Percentiles rank a stretch among this genome's conserved stretches.
Evolutionary conservation across 2,113 vertebrate species (phyloP).

Genomic region (Galemys pyrenaicus): DNA sequence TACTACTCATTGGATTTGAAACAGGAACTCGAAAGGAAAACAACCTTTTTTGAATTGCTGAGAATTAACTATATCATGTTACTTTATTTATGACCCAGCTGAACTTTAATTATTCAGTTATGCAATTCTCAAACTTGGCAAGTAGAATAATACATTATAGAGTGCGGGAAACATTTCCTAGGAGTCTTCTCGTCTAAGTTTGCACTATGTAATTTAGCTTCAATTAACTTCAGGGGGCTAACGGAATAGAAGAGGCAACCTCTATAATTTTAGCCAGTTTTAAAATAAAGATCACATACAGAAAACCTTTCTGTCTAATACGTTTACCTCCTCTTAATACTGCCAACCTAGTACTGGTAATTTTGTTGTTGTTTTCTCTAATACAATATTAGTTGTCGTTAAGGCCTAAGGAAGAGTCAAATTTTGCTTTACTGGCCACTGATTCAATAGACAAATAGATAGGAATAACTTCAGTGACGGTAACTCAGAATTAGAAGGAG

Average conservation of each 20-base stretch:
- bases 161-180: conserved; percentile 20
- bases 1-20: background rate
- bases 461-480: background rate
- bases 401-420: background rate
- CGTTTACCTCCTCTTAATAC: conserved; percentile 39
- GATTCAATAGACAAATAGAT: background rate
- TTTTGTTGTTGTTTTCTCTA: background rate
- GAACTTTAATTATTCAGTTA: conserved; percentile 56
- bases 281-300: conserved; percentile 63
- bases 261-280: conserved; percentile 66
- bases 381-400: background rate
- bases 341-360: background rate
- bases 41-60: background rate
- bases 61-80: conserved; percentile 38
- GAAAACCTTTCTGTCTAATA: conserved; percentile 39
- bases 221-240: conserved; percentile 67
- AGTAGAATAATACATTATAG: conserved; percentile 26
- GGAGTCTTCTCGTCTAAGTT: conserved; percentile 41
- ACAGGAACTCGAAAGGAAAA: background rate
- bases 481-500: background rate
- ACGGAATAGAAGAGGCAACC: conserved; percentile 33
- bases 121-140: conserved; percentile 10
- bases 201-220: conserved; percentile 67
- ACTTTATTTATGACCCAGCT: conserved; percentile 39
- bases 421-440: background rate